These are phyloP conservation scores for Intellagama lesueurii DNA, from an alignment of 2,797 vertebrate genomes.

Conservation along the genomic window DNA sequence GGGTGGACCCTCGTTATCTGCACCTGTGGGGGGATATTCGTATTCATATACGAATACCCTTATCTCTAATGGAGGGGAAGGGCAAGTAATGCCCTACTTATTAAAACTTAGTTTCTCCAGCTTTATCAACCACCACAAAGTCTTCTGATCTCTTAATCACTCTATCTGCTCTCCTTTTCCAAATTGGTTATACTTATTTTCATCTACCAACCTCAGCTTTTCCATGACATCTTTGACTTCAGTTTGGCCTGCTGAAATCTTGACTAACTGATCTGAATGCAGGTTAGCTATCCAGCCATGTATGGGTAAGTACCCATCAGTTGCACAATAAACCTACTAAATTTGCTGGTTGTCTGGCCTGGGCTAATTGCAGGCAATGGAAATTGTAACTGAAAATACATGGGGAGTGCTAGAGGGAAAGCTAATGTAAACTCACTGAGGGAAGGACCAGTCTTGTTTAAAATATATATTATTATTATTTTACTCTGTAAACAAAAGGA, in stretches of 20 bases:
- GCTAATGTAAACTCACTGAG: neutral
- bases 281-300: neutral
- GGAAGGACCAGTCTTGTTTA: too few species aligned
- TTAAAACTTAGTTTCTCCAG: neutral
- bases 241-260: neutral
- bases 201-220: neutral
- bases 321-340: neutral
- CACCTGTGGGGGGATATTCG: too few species aligned
- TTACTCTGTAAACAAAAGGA: too few species aligned
- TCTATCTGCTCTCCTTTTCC: neutral
- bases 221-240: neutral
- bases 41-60: too few species aligned
- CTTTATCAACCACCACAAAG: neutral
- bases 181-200: neutral
- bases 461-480: too few species aligned
- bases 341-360: neutral
- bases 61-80: neutral
- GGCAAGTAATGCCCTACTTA: neutral
- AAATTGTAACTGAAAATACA: neutral
- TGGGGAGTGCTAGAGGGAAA: too few species aligned
- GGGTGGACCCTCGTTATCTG: too few species aligned
- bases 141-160: neutral
- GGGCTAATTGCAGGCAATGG: neutral
- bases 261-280: neutral
- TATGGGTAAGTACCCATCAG: too few species aligned